Conservation (phyloP, 2,888 invertebrate species). For the Tetragonisca angustula region DNA sequence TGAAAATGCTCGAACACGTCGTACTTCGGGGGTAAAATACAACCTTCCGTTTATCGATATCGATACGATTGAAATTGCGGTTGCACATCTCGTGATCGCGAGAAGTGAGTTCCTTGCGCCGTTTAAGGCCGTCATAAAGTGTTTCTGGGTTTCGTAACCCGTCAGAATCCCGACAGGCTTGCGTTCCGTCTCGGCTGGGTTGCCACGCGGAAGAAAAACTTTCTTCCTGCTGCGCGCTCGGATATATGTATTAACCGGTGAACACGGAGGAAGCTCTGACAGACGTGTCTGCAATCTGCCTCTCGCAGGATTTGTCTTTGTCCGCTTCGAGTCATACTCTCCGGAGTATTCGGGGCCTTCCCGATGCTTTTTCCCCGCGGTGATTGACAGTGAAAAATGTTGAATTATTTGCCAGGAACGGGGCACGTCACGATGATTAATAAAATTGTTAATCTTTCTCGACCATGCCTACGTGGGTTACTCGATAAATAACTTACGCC, state of each 20-base stretch:
- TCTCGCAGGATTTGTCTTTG: constrained; percentile 46
- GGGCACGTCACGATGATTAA: neutral
- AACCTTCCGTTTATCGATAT: constrained; percentile 22
- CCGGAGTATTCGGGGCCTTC: neutral
- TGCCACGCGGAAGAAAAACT: constrained; percentile 49
- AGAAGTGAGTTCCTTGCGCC: neutral
- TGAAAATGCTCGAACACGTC: neutral
- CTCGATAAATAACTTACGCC: no score
- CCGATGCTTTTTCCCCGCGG: neutral
- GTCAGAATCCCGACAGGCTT: constrained; percentile 15
- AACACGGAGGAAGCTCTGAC: constrained; percentile 34
- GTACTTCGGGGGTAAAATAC: neutral
- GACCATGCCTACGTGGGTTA: neutral
- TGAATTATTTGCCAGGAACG: no score
- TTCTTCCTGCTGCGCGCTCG: constrained; percentile 20
- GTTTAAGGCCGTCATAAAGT: constrained; percentile 33
- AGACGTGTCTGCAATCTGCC: constrained; percentile 43
- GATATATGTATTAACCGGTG: constrained; percentile 49
- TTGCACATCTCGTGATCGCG: neutral
- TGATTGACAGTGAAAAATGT: neutral
- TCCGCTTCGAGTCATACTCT: constrained; percentile 14
- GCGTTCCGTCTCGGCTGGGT: constrained; percentile 20
- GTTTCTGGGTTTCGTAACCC: neutral
- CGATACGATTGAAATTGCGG: constrained; percentile 27
- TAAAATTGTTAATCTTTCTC: neutral